These are phyloP conservation scores for Bucorvus abyssinicus DNA, from an alignment of 2,797 vertebrate species.

Conservation along the genomic window DNA sequence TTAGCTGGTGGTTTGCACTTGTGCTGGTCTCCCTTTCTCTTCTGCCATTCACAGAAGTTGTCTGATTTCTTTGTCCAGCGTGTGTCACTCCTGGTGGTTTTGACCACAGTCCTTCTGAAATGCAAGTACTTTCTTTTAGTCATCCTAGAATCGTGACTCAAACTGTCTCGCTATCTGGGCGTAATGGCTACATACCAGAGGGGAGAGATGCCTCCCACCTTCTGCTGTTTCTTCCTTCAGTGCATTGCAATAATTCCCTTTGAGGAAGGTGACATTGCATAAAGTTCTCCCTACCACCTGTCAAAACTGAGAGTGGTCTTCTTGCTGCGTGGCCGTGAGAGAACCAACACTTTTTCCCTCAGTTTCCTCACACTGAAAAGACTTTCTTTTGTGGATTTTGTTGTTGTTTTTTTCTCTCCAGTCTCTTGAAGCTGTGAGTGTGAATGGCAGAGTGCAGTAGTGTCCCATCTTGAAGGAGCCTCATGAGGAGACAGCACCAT, in stretches of 20 bases:
- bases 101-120: background rate
- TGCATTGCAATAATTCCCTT: background rate
- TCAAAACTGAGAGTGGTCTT: background rate
- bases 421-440: background rate
- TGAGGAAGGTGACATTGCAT: background rate
- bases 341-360: background rate
- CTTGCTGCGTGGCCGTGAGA: rapidly evolving
- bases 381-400: background rate
- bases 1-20: background rate
- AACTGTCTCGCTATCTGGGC: background rate
- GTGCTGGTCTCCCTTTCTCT: background rate
- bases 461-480: background rate
- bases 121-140: constrained; percentile 19
- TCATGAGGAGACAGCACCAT: background rate
- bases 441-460: background rate
- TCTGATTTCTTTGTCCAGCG: background rate
- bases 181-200: background rate
- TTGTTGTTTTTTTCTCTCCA: background rate
- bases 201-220: constrained; percentile 23
- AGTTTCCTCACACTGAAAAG: background rate
- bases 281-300: background rate
- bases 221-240: background rate
- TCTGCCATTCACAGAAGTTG: background rate
- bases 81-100: background rate
- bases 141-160: constrained; percentile 22